Evolutionary conservation across 2,888 invertebrate genomes (phyloP).

Genomic region (Mactromeris polynyma): DNA sequence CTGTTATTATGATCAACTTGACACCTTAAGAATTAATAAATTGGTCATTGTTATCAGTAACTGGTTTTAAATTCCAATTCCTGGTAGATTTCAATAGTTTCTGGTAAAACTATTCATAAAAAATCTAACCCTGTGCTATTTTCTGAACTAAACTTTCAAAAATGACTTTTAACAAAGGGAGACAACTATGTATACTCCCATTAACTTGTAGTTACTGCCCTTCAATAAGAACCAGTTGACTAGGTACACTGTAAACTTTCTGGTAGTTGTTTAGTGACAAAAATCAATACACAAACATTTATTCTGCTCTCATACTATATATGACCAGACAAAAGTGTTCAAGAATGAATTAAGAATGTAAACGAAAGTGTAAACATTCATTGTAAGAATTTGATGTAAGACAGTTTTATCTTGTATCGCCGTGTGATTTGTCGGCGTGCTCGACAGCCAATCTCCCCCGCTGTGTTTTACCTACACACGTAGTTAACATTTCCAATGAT

Average conservation of each 20-base stretch:
- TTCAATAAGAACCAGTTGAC: not conserved
- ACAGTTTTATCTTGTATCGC: conserved; percentile 20
- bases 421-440: conserved; percentile 10
- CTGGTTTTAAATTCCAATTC: no score
- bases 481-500: conserved; percentile 27
- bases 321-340: not conserved
- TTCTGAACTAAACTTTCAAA: not conserved
- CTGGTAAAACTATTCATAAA: no score
- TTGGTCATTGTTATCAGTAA: no score
- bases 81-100: no score
- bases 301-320: not conserved
- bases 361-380: not conserved
- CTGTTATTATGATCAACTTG: no score
- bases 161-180: not conserved
- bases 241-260: not conserved
- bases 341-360: not conserved
- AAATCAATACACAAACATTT: conserved; percentile 11
- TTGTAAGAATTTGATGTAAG: not conserved
- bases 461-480: conserved; percentile 11
- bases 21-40: no score
- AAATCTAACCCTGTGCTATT: no score
- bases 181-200: not conserved
- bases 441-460: conserved; percentile 26
- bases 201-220: not conserved
- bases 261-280: not conserved